A percentile compares a stretch with the other conserved stretches of the same genome.
phyloP scores from a whole-genome alignment of 2,888 invertebrate species.

The Ochropleura plecta region DNA sequence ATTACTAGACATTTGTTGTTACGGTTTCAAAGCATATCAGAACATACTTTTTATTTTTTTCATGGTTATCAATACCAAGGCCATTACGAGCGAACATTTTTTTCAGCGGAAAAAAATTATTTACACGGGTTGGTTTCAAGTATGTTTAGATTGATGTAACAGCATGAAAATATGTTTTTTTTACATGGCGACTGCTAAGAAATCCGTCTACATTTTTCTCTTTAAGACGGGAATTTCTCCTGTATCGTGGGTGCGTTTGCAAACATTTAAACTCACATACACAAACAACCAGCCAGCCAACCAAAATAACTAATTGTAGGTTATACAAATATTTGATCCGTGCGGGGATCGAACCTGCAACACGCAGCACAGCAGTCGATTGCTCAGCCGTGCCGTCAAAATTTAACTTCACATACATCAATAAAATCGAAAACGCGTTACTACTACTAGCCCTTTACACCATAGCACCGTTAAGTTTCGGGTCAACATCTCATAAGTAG shows the following conservation, averaged over 20 bases:
- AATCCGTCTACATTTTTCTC: too few species aligned
- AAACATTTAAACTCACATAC: too few species aligned
- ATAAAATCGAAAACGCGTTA: constrained; percentile 37
- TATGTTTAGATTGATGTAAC: constrained; percentile 1
- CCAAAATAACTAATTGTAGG: too few species aligned
- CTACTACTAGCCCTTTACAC: constrained; percentile 45
- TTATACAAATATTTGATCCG: too few species aligned
- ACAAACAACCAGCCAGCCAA: too few species aligned
- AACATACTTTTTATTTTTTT: too few species aligned
- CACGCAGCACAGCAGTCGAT: too few species aligned
- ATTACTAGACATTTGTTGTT: neutral
- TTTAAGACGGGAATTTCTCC: too few species aligned
- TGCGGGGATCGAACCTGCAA: too few species aligned
- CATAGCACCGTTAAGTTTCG: constrained; percentile 54
- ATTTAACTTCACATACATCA: constrained; percentile 3
- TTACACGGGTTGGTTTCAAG: constrained; percentile 25
- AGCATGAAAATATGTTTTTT: neutral
- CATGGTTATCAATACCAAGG: constrained; percentile 28
- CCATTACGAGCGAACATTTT: neutral
- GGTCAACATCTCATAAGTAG: constrained; percentile 59
- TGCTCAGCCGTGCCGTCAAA: too few species aligned
- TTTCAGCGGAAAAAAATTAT: neutral
- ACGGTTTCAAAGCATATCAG: constrained; percentile 8
- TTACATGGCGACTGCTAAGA: neutral
- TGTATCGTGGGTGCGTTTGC: too few species aligned